A percentile compares a stretch with the other conserved stretches of the same genome.
These are phyloP conservation scores for Saccopteryx leptura DNA, from an alignment of 2,113 vertebrate genomes.

Conservation along the genomic window DNA sequence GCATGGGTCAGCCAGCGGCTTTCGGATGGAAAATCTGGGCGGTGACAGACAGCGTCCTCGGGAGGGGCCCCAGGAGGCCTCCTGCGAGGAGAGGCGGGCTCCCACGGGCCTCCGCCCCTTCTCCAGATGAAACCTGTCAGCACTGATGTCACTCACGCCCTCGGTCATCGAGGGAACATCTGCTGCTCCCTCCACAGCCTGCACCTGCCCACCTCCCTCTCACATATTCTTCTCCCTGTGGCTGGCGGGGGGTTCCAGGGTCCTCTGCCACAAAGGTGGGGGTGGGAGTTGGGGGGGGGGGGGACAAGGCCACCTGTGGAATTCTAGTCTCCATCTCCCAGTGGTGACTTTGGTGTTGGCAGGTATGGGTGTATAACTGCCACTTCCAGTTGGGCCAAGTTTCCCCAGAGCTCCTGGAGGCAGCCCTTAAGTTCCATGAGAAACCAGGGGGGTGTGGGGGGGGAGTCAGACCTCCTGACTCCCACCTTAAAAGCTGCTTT, in stretches of 20 bases:
- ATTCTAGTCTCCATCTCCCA: not conserved
- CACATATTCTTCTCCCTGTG: not conserved
- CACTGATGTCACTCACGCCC: not conserved
- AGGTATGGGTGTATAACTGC: not conserved
- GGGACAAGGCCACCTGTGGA: not conserved
- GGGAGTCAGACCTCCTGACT: not conserved
- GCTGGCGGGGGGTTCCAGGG: not conserved
- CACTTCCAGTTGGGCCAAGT: not conserved
- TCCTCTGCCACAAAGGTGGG: not conserved
- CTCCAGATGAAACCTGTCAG: not conserved
- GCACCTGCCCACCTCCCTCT: not conserved
- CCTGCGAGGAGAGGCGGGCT: not conserved
- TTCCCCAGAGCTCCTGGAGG: not conserved
- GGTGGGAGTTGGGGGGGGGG: not conserved
- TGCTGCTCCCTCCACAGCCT: not conserved
- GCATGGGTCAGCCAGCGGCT: conserved; percentile 66
- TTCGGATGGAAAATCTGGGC: conserved; percentile 36
- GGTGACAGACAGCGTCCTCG: not conserved
- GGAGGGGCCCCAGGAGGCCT: not conserved
- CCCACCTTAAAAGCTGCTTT: not conserved
- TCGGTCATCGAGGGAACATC: not conserved
- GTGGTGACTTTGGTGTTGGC: not conserved
- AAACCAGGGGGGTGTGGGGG: not conserved
- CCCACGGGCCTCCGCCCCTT: not conserved
- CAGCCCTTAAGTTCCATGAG: not conserved